These are phyloP conservation scores for Rhagonycha fulva DNA, from an alignment of 2,888 invertebrate genomes.

Conservation along the genomic window DNA sequence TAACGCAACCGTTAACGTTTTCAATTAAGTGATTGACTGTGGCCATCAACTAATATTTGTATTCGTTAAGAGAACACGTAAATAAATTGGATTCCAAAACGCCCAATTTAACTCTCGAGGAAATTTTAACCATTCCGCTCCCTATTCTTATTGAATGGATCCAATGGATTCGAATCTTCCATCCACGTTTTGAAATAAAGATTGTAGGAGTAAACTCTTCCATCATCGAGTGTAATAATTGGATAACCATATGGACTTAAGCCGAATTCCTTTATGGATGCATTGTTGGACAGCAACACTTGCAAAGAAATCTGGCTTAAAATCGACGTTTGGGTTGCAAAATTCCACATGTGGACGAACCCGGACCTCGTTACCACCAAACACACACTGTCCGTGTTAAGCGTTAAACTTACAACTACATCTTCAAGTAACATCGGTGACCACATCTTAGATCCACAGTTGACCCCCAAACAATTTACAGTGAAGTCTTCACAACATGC, in stretches of 20 bases:
- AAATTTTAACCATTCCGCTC: constrained; percentile 46
- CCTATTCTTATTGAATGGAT: constrained; percentile 59
- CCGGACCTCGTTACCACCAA: constrained; percentile 63
- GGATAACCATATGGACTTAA: constrained; percentile 72
- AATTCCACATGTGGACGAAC: constrained; percentile 64
- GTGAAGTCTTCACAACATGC: constrained; percentile 71
- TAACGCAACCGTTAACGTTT: constrained; percentile 73
- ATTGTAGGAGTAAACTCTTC: constrained; percentile 83
- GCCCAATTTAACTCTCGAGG: constrained; percentile 59
- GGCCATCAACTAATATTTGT: constrained; percentile 72
- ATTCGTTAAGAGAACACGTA: constrained; percentile 73
- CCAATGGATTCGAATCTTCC: constrained; percentile 59
- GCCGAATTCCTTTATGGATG: constrained; percentile 62
- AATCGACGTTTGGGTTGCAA: constrained; percentile 57
- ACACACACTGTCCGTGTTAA: constrained; percentile 56
- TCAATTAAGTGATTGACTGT: constrained; percentile 63
- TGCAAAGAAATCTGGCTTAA: constrained; percentile 65
- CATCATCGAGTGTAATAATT: constrained; percentile 81
- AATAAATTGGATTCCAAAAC: constrained; percentile 77
- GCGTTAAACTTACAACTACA: constrained; percentile 62
- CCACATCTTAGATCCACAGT: constrained; percentile 55
- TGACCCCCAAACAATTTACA: constrained; percentile 65
- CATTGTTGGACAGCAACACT: constrained; percentile 63
- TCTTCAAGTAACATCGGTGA: constrained; percentile 63
- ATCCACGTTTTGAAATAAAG: constrained; percentile 76